Evolutionary conservation across 2,888 invertebrate species (phyloP), one percentile per base, ranked within the genome.

Genomic region (Rutpela maculata): DNA sequence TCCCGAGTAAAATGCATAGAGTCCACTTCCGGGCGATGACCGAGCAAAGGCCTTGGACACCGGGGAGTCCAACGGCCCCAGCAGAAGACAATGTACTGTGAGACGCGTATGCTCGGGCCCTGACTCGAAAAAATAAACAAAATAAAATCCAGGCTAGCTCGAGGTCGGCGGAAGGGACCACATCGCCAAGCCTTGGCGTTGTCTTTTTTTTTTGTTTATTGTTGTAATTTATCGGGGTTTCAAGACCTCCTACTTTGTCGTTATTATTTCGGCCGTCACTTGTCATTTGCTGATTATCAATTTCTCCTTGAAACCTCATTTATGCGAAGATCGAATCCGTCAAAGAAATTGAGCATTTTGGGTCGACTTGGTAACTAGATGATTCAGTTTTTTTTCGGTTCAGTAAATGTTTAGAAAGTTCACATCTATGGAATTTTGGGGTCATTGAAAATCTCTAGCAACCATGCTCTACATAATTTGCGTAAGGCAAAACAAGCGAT

Each of bases 401-500:
- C 66, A 69, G 60, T 70, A 70, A 70, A 70, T 59, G 60, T 70
- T 70, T 70, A 70, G 70, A 70, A 70, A 70, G 70, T 70, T 70
- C 70, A 70, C 70, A 60, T 60, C 70, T 38, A 77, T 83, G 84
- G 83, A 83, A 85, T 86, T 86, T 86, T 86, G 86, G 85, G 86
- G 86, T 86, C 86, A 86, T 86, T 86, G 86, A 86, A 86, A 86
- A 86, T 86, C 84, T 86, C 85, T 84, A 84, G 82, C 70, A 84
- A 81, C 85, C 84, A 84, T 86, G 86, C 86, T 86, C 86, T 83
- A 86, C 86, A 86, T 86, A 84, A 82, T 77, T 80, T 22, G 17
- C 63, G 55, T 38, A 18, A 59, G 43, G 35, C 19, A 50, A 26
- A 9, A 56, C n/a, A 55, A 35, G 31, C 35, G 18, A 35, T 63